Evolutionary conservation across 2,113 vertebrate genomes (phyloP).

Genomic region (Zosterops borbonicus): DNA sequence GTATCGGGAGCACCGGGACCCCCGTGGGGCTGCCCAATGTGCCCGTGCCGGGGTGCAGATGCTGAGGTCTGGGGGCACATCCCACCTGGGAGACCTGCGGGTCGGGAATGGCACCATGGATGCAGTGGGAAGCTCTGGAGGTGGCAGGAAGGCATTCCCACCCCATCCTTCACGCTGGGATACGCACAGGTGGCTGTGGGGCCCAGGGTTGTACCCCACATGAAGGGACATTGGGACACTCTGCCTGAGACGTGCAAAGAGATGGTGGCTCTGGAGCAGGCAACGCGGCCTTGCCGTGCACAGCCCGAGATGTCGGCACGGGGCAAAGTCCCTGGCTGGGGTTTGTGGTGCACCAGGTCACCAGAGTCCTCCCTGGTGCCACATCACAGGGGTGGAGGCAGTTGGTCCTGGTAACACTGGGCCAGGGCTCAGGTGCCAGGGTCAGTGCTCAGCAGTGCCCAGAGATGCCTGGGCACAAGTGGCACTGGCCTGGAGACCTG

Average conservation of each 20-base stretch:
- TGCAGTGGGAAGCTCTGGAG: neutral
- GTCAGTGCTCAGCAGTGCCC: neutral
- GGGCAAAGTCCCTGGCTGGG: neutral
- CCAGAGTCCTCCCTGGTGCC: neutral
- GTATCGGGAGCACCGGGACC: neutral
- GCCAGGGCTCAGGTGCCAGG: neutral
- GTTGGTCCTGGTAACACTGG: fast-evolving
- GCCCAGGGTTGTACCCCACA: fast-evolving
- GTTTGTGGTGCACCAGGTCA: neutral
- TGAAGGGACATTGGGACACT: fast-evolving
- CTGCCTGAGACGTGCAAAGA: fast-evolving
- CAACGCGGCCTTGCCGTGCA: fast-evolving
- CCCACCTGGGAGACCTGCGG: fast-evolving
- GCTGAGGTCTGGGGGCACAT: neutral
- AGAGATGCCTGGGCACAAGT: fast-evolving
- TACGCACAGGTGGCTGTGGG: neutral
- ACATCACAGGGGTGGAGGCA: neutral
- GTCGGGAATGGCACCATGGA: fast-evolving
- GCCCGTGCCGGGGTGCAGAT: fast-evolving
- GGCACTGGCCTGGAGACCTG: neutral
- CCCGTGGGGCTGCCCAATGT: neutral
- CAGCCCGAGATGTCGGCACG: fast-evolving
- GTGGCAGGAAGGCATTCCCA: neutral
- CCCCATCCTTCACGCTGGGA: fast-evolving
- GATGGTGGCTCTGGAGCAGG: neutral